Evolutionary conservation across 2,797 vertebrate genomes (phyloP).

Genomic region (Tapirus indicus): DNA sequence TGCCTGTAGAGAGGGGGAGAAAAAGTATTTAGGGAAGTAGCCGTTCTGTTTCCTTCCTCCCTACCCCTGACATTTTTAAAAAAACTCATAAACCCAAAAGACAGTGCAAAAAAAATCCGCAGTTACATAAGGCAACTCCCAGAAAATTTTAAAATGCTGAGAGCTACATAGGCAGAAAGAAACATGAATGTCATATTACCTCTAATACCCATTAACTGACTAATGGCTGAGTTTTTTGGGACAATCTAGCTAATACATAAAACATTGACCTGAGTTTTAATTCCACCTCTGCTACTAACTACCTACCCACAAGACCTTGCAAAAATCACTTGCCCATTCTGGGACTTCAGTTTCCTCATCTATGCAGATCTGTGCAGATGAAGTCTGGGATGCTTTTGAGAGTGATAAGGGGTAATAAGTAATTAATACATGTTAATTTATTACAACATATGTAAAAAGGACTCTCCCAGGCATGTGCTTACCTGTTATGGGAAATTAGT

Average conservation of each 20-base stretch:
- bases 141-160: conserved; percentile 29
- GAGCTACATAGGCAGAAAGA: background rate
- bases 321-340: background rate
- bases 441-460: background rate
- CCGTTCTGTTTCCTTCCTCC: conserved; percentile 45
- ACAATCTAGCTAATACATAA: background rate
- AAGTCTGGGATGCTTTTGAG: background rate
- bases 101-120: background rate
- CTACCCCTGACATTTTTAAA: background rate
- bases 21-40: conserved; percentile 40
- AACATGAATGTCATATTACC: background rate
- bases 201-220: background rate
- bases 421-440: background rate
- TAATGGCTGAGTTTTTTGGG: background rate
- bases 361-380: background rate
- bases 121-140: background rate
- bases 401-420: background rate
- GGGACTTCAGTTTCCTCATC: background rate
- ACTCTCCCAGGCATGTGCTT: background rate
- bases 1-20: background rate
- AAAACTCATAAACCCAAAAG: background rate
- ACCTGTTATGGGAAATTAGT: background rate
- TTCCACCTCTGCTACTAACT: background rate
- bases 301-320: no score
- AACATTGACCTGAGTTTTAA: conserved; percentile 3